These are phyloP conservation scores for Tetragnatha versicolor DNA, from an alignment of 1,140 invertebrate species.

Conservation along the genomic window DNA sequence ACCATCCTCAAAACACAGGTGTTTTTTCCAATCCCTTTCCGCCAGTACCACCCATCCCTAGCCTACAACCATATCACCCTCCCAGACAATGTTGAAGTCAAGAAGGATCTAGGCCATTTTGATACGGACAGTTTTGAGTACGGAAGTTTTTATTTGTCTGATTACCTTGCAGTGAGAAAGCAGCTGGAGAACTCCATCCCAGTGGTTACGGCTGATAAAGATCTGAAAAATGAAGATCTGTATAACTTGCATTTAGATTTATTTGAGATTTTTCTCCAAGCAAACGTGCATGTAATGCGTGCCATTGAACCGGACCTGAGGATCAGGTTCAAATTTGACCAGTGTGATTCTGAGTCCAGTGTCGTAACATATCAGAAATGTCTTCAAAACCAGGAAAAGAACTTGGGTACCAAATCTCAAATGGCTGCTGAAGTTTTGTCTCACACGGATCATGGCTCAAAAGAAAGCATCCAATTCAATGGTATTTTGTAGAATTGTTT, in stretches of 20 bases:
- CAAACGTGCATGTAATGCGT: constrained; percentile 73
- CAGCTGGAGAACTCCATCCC: constrained; percentile 69
- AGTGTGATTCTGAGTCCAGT: constrained; percentile 59
- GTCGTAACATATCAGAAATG: constrained; percentile 60
- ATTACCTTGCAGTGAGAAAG: constrained; percentile 77
- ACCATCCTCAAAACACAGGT: constrained; percentile 77
- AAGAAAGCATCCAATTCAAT: constrained; percentile 35
- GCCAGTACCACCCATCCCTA: constrained; percentile 64
- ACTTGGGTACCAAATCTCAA: constrained; percentile 63
- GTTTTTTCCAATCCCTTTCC: constrained; percentile 83
- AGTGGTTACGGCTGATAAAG: constrained; percentile 71
- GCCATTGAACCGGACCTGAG: constrained; percentile 76
- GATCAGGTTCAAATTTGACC: constrained; percentile 68
- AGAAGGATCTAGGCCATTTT: constrained; percentile 82
- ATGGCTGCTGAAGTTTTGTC: constrained; percentile 63
- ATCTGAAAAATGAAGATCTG: constrained; percentile 66
- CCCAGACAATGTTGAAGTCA: constrained; percentile 74
- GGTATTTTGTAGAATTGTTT: constrained; percentile 40
- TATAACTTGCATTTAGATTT: constrained; percentile 63
- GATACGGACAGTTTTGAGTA: constrained; percentile 75
- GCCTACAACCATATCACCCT: constrained; percentile 66
- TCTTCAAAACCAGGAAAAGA: constrained; percentile 59
- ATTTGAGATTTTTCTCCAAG: constrained; percentile 73
- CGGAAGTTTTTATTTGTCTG: constrained; percentile 81
- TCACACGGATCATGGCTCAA: constrained; percentile 30